Conservation (phyloP, 2,113 vertebrate genomes). For the Gallinago media region DNA sequence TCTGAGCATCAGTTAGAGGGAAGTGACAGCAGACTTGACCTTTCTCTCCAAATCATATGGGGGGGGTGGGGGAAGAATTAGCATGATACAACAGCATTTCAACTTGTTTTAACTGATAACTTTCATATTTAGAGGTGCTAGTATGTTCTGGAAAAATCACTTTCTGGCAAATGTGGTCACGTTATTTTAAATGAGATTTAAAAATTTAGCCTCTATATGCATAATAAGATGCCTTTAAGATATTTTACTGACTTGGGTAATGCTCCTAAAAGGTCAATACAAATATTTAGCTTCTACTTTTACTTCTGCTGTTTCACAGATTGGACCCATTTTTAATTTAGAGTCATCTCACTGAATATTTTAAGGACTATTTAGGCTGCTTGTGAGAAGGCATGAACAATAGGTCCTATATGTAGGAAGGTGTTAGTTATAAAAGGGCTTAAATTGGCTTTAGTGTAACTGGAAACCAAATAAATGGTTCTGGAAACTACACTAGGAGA, state of each 20-base stretch:
- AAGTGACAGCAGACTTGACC: constrained; percentile 79
- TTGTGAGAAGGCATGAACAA: constrained; percentile 44
- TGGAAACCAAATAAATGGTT: constrained; percentile 61
- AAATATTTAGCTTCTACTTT: constrained; percentile 34
- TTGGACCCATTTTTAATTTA: constrained; percentile 41
- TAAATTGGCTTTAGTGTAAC: constrained; percentile 64
- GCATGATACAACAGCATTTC: constrained; percentile 51
- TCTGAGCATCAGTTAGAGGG: constrained; percentile 74
- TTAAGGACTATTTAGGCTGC: not conserved
- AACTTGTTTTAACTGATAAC: constrained; percentile 49
- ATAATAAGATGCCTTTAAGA: constrained; percentile 12
- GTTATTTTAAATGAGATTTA: constrained; percentile 40
- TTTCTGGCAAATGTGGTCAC: not conserved
- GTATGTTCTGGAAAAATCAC: constrained; percentile 52
- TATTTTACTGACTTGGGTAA: constrained; percentile 10
- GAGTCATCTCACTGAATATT: constrained; percentile 46
- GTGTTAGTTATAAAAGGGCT: constrained; percentile 65
- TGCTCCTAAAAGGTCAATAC: constrained; percentile 43
- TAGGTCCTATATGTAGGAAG: constrained; percentile 49
- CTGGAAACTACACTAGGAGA: constrained; percentile 41
- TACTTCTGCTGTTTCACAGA: not conserved
- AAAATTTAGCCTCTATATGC: not conserved
- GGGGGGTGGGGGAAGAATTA: constrained; percentile 57
- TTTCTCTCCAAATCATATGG: constrained; percentile 66
- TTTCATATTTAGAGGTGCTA: constrained; percentile 50